phyloP scores from a whole-genome alignment of 1,140 invertebrate genomes.

The Fopius arisanus region DNA sequence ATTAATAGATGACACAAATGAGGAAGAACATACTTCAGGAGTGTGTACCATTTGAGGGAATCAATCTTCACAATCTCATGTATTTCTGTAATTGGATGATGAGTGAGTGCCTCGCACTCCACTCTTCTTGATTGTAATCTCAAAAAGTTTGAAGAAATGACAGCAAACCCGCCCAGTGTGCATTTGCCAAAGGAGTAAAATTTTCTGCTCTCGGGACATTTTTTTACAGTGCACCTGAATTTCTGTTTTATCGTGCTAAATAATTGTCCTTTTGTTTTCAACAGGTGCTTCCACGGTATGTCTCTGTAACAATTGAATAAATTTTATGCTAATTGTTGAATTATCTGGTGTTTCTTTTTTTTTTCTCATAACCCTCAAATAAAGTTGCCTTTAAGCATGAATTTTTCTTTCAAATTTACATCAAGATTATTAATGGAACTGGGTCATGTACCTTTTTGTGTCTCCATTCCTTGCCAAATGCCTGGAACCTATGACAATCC shows the following conservation, averaged over 20 bases:
- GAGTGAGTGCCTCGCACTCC: slow-evolving; percentile 21
- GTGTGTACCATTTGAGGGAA: slow-evolving; percentile 68
- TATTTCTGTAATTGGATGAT: slow-evolving; percentile 12
- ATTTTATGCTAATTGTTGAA: slow-evolving; percentile 34
- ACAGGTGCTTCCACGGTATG: slow-evolving; percentile 20
- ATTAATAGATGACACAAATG: slow-evolving; percentile 67
- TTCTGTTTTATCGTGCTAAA: slow-evolving; percentile 31
- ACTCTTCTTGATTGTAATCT: slow-evolving; percentile 18
- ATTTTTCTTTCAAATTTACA: neutral
- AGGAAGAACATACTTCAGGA: slow-evolving; percentile 71
- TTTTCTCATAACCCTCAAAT: slow-evolving; percentile 22
- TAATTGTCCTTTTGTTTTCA: slow-evolving; percentile 28
- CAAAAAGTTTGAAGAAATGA: slow-evolving; percentile 25
- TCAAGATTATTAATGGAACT: neutral
- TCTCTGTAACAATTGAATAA: slow-evolving; percentile 31
- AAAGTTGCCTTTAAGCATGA: neutral
- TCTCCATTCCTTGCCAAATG: neutral
- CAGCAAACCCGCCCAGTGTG: slow-evolving; percentile 34
- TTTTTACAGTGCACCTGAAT: slow-evolving; percentile 19
- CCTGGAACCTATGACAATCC: neutral
- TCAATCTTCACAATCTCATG: slow-evolving; percentile 6
- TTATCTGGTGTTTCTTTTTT: neutral
- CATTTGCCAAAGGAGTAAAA: slow-evolving; percentile 17
- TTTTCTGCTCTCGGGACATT: neutral
- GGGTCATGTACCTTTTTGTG: neutral